These are phyloP conservation scores for Natator depressus DNA, from an alignment of 2,113 vertebrate genomes.

Conservation along the genomic window DNA sequence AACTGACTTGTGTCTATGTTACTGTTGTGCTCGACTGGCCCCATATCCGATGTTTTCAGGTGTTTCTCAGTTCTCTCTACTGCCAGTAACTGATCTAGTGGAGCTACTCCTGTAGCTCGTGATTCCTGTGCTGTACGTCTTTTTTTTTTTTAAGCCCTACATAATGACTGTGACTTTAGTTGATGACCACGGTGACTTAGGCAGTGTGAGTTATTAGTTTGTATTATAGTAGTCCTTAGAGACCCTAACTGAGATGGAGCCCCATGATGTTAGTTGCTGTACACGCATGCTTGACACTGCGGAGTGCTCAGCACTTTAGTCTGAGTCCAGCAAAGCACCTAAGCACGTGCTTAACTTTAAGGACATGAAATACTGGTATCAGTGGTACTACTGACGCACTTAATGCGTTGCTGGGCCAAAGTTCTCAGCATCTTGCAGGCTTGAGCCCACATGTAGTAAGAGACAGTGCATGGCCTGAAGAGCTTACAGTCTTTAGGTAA, in stretches of 20 bases:
- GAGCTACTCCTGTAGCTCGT: not conserved
- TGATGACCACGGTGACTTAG: not conserved
- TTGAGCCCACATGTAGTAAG: not conserved
- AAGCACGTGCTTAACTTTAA: not conserved
- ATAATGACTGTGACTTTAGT: not conserved
- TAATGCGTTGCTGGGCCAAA: not conserved
- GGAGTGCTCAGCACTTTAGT: fast-evolving
- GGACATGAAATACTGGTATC: fast-evolving
- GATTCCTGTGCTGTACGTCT: not conserved
- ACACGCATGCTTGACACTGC: not conserved
- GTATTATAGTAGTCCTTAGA: not conserved
- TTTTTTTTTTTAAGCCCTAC: fast-evolving
- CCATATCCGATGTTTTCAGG: fast-evolving
- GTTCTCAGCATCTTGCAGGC: not conserved
- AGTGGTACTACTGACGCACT: fast-evolving
- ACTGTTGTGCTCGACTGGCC: not conserved
- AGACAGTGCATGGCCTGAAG: not conserved
- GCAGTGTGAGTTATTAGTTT: not conserved
- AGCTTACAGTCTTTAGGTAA: not conserved
- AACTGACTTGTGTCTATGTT: fast-evolving
- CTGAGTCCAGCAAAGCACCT: not conserved
- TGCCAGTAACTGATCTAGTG: not conserved
- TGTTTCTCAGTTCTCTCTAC: not conserved
- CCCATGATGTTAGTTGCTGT: not conserved
- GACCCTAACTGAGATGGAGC: not conserved